Conservation (phyloP, 2,888 invertebrate genomes). For the Drosophila melanosoma region DNA sequence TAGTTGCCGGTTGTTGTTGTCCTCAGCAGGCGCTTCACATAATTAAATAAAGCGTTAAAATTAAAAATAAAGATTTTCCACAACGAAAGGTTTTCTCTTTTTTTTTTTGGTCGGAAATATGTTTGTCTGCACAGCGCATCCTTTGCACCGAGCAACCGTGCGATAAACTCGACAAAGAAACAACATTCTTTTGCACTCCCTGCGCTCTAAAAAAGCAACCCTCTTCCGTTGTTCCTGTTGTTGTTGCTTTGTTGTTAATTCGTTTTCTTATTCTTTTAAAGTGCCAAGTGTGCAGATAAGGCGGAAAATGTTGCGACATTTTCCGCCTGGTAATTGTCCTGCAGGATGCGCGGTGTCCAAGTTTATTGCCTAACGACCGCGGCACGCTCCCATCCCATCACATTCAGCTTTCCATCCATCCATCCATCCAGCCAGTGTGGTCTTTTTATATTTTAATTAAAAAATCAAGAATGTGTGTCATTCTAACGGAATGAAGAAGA, state of each 20-base stretch:
- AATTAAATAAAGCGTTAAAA: conserved; percentile 83
- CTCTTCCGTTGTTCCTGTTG: conserved; percentile 2
- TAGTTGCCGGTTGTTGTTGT: conserved; percentile 52
- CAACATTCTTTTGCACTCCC: conserved; percentile 32
- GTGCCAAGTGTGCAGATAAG: conserved; percentile 63
- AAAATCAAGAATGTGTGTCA: conserved; percentile 59
- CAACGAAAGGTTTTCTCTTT: conserved; percentile 37
- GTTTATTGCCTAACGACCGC: conserved; percentile 84
- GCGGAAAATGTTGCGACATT: conserved; percentile 75
- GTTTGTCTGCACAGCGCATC: conserved; percentile 57
- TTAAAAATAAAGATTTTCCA: conserved; percentile 79
- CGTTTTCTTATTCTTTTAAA: conserved; percentile 68
- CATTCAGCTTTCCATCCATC: conserved; percentile 9
- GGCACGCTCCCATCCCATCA: conserved; percentile 58
- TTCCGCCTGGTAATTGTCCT: conserved; percentile 71
- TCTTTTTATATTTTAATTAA: conserved; percentile 65
- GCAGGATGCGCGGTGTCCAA: conserved; percentile 71
- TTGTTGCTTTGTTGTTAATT: conserved; percentile 44
- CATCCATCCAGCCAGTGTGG: conserved; percentile 44
- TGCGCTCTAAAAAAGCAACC: conserved; percentile 6
- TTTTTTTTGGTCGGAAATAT: conserved; percentile 56
- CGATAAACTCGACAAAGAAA: conserved; percentile 54
- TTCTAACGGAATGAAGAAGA: conserved; percentile 8
- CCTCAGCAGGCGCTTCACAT: conserved; percentile 71
- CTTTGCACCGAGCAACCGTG: conserved; percentile 17